These are phyloP conservation scores for Campylomormyrus tamandua DNA, from an alignment of 2,113 vertebrate species.

Conservation along the genomic window DNA sequence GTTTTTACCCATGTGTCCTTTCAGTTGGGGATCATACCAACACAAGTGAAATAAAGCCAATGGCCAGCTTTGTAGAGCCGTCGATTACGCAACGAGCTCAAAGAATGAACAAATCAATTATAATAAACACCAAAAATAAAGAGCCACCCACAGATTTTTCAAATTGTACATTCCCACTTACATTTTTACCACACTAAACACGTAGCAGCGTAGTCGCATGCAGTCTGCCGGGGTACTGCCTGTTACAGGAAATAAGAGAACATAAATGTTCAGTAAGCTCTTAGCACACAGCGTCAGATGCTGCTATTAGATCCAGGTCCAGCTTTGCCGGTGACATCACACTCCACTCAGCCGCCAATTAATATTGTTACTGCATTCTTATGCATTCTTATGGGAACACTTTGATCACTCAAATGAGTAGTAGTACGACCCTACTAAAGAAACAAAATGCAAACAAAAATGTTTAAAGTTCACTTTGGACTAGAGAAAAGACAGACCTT, in stretches of 20 bases:
- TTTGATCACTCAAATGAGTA: neutral
- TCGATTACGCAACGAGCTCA: neutral
- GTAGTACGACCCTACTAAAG: neutral
- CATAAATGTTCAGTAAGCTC: neutral
- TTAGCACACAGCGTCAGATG: neutral
- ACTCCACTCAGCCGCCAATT: neutral
- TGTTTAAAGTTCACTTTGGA: neutral
- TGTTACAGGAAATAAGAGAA: neutral
- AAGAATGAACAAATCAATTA: neutral
- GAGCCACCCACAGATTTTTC: neutral
- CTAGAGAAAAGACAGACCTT: neutral
- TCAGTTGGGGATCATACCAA: neutral
- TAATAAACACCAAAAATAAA: neutral
- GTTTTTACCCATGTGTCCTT: neutral
- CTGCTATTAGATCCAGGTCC: neutral
- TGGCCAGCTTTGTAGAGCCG: neutral
- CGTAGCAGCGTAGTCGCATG: neutral
- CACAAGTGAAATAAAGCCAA: neutral
- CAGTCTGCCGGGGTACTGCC: neutral
- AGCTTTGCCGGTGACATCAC: neutral
- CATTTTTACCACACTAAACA: neutral
- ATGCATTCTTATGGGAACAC: neutral
- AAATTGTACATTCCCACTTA: neutral
- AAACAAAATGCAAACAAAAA: neutral
- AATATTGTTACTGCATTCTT: neutral